Conservation (phyloP, 2,888 invertebrate genomes). For the Drosophila pseudotalamancana region DNA sequence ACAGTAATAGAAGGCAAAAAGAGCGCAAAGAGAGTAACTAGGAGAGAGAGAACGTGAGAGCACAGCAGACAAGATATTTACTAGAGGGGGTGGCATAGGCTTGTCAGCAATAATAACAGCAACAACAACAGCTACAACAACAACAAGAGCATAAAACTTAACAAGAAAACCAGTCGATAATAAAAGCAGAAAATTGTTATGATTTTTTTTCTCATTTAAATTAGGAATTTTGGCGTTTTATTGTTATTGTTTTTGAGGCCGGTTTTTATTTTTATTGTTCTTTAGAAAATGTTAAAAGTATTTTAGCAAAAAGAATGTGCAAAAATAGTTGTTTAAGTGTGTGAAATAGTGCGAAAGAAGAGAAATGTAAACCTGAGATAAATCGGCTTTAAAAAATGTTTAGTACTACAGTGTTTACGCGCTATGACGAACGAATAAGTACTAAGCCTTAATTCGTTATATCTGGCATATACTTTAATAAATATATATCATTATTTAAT, state of each 20-base stretch:
- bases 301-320: not conserved
- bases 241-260: not conserved
- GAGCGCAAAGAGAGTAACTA: constrained; percentile 19
- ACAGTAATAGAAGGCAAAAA: constrained; percentile 40
- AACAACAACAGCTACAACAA: constrained; percentile 14
- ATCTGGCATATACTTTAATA: no score
- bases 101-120: constrained; percentile 19
- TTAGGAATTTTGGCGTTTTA: not conserved
- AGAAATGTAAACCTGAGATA: no score
- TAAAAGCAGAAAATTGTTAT: constrained; percentile 7
- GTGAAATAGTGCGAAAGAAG: not conserved
- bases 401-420: not conserved
- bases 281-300: not conserved
- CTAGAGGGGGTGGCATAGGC: constrained; percentile 29
- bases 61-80: not conserved
- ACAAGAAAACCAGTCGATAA: constrained; percentile 23
- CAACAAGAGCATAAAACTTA: constrained; percentile 11
- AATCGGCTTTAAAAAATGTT: not conserved
- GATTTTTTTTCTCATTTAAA: constrained; percentile 8
- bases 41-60: constrained; percentile 1
- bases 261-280: not conserved
- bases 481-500: not conserved
- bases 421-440: not conserved
- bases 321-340: not conserved
- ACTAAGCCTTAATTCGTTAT: no score